Evolutionary conservation across 2,113 vertebrate genomes (phyloP), one percentile per base, ranked within the genome.

Genomic region (Ictidomys tridecemlineatus): DNA sequence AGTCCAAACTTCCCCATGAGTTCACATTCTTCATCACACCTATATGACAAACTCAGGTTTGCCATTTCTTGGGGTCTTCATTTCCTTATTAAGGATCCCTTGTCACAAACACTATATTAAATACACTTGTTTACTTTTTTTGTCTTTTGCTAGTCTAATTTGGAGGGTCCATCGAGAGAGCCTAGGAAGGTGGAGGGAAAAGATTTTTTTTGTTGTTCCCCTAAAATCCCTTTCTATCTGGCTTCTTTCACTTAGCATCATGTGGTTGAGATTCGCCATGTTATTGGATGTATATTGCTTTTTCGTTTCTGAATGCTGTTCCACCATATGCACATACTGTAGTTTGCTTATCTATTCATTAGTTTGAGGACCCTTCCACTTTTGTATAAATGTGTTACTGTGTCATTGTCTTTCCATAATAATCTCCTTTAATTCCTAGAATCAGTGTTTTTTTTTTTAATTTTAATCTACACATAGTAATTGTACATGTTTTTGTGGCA

Each of bases 391-490:
- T 58, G 51, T 89, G 67, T 85, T 90, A 82, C 7, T 51, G 11
- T 70, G 20, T 37, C 42, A 11, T 69, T 94, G 65, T 69, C 22
- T 67, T 85, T 17, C 77, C 53, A 73, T 12, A 53, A 22, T 79
- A 39, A 20, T 32, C 84, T 70, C 20, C 48, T 94, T 10, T 95
- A n/a, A 58, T 89, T 89, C 87, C 45, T 67, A 69, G 58, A 92
- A 18, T 51, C 48, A 84, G 30, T 93, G 24, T 67, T 82, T 26
- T 45, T 82, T 26, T 45, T 51, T 51, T 13, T 2, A 51, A 51
- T 51, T 51, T 51, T 32, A 45, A 45, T 45, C 45, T 45, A 45
- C 45, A 45, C 45, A 45, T 45, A 45, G 45, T 67, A 10, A 79
- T 53, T 53, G 3, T 51, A 70, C 28, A 17, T 53, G 20, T 69